A percentile compares a stretch with the other conserved stretches of the same genome.
Conservation (phyloP, 2,888 invertebrate genomes). For the Ceriagrion tenellum region DNA sequence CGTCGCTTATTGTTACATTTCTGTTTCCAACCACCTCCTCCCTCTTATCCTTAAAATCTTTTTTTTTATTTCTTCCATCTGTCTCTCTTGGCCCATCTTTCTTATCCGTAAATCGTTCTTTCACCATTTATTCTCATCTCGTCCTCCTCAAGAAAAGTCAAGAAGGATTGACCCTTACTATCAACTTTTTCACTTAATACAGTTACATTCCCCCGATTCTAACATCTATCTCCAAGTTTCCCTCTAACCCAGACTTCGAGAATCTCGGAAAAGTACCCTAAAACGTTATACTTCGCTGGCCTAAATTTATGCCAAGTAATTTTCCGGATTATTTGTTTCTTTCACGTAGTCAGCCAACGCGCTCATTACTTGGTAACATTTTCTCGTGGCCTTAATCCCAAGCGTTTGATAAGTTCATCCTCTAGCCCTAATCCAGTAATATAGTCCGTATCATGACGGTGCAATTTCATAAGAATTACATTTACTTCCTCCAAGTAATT, state of each 20-base stretch:
- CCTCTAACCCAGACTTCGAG: neutral
- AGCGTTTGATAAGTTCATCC: neutral
- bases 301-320: neutral
- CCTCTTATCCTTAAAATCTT: neutral
- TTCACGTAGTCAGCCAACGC: neutral
- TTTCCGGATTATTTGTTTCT: neutral
- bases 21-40: neutral
- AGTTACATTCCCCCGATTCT: neutral
- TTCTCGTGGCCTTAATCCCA: neutral
- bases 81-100: neutral
- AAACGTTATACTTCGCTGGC: neutral
- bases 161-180: neutral
- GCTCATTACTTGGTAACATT: neutral
- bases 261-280: neutral
- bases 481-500: too few relatives aligned
- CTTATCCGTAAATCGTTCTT: neutral
- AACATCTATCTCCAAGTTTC: neutral
- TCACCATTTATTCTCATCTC: neutral
- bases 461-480: too few relatives aligned
- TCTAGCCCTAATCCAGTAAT: neutral
- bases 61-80: neutral
- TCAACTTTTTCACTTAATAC: neutral
- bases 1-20: neutral
- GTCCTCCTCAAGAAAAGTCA: neutral
- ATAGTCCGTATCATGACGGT: too few relatives aligned